phyloP scores from a whole-genome alignment of 1,140 invertebrate genomes.

The Brachionus calyciflorus region DNA sequence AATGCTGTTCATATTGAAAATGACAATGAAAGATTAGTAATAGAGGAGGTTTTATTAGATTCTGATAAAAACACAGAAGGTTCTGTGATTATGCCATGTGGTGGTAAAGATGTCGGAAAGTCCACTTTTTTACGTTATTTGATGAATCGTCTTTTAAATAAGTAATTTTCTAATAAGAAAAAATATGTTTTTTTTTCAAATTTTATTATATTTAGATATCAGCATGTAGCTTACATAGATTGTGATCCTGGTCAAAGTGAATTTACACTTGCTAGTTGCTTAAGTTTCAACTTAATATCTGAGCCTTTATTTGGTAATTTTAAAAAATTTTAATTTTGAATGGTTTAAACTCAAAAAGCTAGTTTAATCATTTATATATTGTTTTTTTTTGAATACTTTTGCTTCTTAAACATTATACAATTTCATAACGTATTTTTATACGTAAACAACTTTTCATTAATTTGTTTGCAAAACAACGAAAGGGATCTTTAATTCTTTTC shows the following conservation, averaged over 20 bases:
- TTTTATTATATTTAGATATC: neutral
- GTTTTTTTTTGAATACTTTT: too few relatives aligned
- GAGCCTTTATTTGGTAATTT: constrained; percentile 44
- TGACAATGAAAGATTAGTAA: neutral
- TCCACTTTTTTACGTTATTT: constrained; percentile 44
- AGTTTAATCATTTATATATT: too few relatives aligned
- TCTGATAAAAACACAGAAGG: neutral
- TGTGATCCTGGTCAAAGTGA: constrained; percentile 47
- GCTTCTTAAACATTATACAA: too few relatives aligned
- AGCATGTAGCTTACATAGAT: constrained; percentile 25
- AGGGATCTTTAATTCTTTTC: too few relatives aligned
- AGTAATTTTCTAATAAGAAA: neutral
- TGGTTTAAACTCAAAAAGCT: too few relatives aligned
- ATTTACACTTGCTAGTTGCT: constrained; percentile 38
- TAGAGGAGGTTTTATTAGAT: neutral
- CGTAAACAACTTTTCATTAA: too few relatives aligned
- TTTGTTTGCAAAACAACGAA: too few relatives aligned
- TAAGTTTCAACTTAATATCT: neutral
- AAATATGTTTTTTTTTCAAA: neutral
- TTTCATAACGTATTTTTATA: too few relatives aligned
- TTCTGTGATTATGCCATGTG: constrained; percentile 17
- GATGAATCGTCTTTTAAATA: constrained; percentile 16
- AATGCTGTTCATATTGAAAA: constrained; percentile 4
- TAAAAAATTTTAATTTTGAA: too few relatives aligned
- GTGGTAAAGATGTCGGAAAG: constrained; percentile 45